Base-by-base conservation (phyloP, 2,113 vertebrate genomes). In the Chrysochloris asiatica region DNA sequence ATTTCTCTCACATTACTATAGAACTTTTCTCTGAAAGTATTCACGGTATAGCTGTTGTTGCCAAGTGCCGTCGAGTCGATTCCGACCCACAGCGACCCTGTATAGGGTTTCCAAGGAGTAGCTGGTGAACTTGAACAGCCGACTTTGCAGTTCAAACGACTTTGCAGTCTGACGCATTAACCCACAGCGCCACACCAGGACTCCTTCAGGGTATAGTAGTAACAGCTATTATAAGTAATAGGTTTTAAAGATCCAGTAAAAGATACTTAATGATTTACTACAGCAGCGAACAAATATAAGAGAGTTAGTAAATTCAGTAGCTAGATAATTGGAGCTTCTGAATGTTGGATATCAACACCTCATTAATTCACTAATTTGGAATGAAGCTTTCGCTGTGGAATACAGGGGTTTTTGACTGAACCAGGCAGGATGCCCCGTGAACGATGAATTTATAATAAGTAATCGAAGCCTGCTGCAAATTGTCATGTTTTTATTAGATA, bases 201-300 rank as follows among this genome's bases (percentile, higher is more conserved):
- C n/a, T n/a, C n/a, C n/a, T n/a, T n/a, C 22, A 91, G 75, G 54
- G 22, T 81, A 38, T 48, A 30, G 52, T 73, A 86, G 38, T 77
- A 6, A 75, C 26, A 43, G 24, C 26, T 77, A 90, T 91, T 93
- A 88, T 61, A 61, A 93, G 76, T 69, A 77, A 26, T 80, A 50
- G 63, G n/a, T 69, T 56, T 79, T 96, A 59, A 86, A 90, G 59
- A 72, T 81, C 36, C 7, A 78, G 45, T 81, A 45, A 83, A 83
- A 93, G 41, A 59, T 76, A 88, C 43, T 91, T 71, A 88, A 90
- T 91, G 78, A 73, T 82, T 24, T 54, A 72, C 13, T 56, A 83
- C 61, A 88, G 69, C 26, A 36, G 45, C 21, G 16, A 47, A 47
- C n/a, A n/a, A 47, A 67, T 24, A 26, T 38, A 61, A 24, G 65